These are phyloP conservation scores for Philotrypesis tridentata DNA, from an alignment of 1,140 invertebrate genomes.

Conservation along the genomic window DNA sequence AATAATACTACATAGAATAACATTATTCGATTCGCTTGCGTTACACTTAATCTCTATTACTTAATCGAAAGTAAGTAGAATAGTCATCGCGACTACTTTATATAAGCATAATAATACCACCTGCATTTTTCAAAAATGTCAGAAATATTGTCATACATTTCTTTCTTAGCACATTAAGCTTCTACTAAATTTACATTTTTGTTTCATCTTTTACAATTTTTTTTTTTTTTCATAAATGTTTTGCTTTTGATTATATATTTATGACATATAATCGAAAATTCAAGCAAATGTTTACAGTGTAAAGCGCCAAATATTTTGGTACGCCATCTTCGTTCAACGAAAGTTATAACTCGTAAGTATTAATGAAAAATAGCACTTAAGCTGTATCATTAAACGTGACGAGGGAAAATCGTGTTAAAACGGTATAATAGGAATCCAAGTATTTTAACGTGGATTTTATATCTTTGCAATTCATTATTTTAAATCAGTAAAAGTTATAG, in stretches of 20 bases:
- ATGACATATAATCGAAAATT: neutral
- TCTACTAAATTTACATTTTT: neutral
- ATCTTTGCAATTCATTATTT: neutral
- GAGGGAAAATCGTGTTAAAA: neutral
- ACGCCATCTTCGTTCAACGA: neutral
- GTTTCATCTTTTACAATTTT: neutral
- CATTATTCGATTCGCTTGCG: neutral
- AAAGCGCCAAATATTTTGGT: no score
- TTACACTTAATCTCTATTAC: neutral
- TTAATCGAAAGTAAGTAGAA: neutral
- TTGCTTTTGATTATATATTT: neutral
- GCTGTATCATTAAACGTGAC: neutral
- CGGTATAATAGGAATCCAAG: neutral
- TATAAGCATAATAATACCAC: conserved; percentile 5
- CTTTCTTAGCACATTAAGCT: neutral
- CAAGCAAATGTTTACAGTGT: neutral
- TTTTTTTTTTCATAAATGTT: neutral
- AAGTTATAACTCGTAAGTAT: neutral
- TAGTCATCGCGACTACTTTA: neutral
- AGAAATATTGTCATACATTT: conserved; percentile 14
- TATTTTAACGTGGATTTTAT: neutral
- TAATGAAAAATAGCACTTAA: neutral
- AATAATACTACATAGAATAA: neutral
- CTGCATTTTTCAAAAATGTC: neutral
- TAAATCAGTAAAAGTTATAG: neutral